Percentiles rank a stretch among this genome's conserved stretches.
These are phyloP conservation scores for Eupithecia inturbata DNA, from an alignment of 2,888 invertebrate genomes.

Conservation along the genomic window DNA sequence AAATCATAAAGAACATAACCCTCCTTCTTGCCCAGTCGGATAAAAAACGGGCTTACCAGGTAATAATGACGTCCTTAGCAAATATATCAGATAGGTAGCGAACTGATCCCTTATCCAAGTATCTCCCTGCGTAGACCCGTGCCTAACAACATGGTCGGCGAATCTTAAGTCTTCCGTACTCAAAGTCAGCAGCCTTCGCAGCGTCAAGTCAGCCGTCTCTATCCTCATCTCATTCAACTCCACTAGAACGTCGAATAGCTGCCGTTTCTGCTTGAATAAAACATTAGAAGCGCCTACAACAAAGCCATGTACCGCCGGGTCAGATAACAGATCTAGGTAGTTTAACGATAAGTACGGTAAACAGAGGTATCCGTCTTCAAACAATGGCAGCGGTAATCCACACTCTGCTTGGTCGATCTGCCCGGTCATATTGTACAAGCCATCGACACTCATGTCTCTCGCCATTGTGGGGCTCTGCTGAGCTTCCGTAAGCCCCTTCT, in stretches of 20 bases:
- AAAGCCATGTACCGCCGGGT: slow-evolving; percentile 93
- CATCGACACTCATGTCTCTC: slow-evolving; percentile 87
- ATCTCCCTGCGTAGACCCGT: slow-evolving; percentile 92
- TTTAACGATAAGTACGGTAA: slow-evolving; percentile 98
- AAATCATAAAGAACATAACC: too few relatives aligned
- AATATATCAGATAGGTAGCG: slow-evolving; percentile 91
- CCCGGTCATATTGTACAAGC: slow-evolving; percentile 86
- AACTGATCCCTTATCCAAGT: slow-evolving; percentile 98
- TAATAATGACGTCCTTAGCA: slow-evolving; percentile 90
- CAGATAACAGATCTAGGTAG: slow-evolving; percentile 95
- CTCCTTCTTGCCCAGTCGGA: not conserved
- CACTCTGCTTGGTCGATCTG: slow-evolving; percentile 89
- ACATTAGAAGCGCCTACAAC: slow-evolving; percentile 99
- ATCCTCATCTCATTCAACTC: slow-evolving; percentile 94
- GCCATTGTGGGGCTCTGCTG: slow-evolving; percentile 85
- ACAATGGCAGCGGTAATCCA: slow-evolving; percentile 94
- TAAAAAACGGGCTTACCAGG: slow-evolving; percentile 80
- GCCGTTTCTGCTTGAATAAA: slow-evolving; percentile 97
- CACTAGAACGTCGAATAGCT: slow-evolving; percentile 95
- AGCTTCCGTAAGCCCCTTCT: slow-evolving; percentile 68
- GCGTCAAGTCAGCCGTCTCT: slow-evolving; percentile 91
- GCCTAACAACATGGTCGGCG: slow-evolving; percentile 95
- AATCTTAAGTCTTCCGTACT: slow-evolving; percentile 98
- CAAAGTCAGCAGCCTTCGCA: slow-evolving; percentile 92
- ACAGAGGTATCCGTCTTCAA: slow-evolving; percentile 96